Evolutionary conservation across 2,888 invertebrate genomes (phyloP), one percentile per base, ranked within the genome.

Genomic region (Stratiomys singularior): DNA sequence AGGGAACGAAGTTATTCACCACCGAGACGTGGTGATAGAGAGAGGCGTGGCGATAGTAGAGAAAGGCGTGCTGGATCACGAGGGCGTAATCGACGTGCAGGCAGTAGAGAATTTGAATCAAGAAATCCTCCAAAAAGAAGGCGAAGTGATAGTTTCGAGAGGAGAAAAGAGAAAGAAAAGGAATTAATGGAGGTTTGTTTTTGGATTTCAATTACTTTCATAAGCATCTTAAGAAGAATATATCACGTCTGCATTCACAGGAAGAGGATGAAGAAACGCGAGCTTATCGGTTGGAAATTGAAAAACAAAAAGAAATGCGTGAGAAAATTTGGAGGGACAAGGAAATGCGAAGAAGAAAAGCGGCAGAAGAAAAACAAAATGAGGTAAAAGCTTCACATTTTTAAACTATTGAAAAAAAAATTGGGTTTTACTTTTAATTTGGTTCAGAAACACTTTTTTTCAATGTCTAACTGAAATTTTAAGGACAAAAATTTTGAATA

Each of bases 191-290:
- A 84, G 81, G 87, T 86, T 81, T 82, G 84, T 37, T 37, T 37
- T n/a, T n/a, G n/a, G n/a, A n/a, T n/a, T n/a, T n/a, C n/a, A n/a
- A n/a, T n/a, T n/a, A n/a, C n/a, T n/a, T n/a, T n/a, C n/a, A n/a
- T n/a, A n/a, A n/a, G n/a, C n/a, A n/a, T n/a, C n/a, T n/a, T n/a
- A n/a, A 76, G 7, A 46, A 63, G n/a, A 1, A 56, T 52, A 2
- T 47, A 23, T 78, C 60, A 7, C 74, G 80, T 28, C 79, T 86
- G n/a, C n/a, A n/a, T n/a, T n/a, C n/a, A 84, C 84, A 84, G 81
- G 88, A 88, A 72, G 89, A 89, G 82, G 89, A 89, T 81, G 89
- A 88, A 81, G 88, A 89, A 80, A 89, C 88, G 21, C 86, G 86
- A 77, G 86, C 84, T 60, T 89, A 88, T 81, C 85, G 88, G 74